These are phyloP conservation scores for Melanotaenia duboulayi DNA, from an alignment of 2,113 vertebrate genomes.

Conservation along the genomic window DNA sequence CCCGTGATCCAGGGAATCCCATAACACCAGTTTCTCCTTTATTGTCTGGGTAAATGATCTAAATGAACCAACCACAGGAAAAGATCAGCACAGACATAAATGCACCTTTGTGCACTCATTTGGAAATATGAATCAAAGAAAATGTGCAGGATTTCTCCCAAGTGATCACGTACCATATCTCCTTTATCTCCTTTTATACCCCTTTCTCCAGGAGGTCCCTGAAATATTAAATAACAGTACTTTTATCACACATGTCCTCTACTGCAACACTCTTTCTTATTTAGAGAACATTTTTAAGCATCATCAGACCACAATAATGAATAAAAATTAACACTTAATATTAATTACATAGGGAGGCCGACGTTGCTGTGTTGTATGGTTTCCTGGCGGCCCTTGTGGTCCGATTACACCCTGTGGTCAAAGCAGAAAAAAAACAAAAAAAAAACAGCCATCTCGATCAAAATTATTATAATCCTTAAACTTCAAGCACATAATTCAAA, in stretches of 20 bases:
- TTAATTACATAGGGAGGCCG: conserved; percentile 21
- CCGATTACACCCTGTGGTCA: conserved; percentile 80
- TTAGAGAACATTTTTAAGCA: background rate
- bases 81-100: background rate
- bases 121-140: background rate
- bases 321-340: conserved; percentile 6
- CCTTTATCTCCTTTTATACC: conserved; percentile 75
- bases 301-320: background rate
- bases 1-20: conserved; percentile 88
- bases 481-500: too few relatives aligned
- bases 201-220: conserved; percentile 71
- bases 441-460: background rate
- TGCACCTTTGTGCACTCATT: background rate
- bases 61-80: conserved; percentile 17
- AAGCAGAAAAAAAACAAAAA: conserved; percentile 29
- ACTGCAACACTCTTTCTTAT: background rate
- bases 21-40: conserved; percentile 89
- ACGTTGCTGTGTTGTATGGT: conserved; percentile 40
- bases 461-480: too few relatives aligned
- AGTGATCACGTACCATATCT: conserved; percentile 57
- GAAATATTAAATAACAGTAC: conserved; percentile 4
- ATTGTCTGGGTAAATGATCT: conserved; percentile 73
- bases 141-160: background rate
- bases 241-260: background rate
- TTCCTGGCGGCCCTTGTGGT: conserved; percentile 71